Evolutionary conservation across 2,113 vertebrate species (phyloP).

Genomic region (Cyanistes caeruleus): DNA sequence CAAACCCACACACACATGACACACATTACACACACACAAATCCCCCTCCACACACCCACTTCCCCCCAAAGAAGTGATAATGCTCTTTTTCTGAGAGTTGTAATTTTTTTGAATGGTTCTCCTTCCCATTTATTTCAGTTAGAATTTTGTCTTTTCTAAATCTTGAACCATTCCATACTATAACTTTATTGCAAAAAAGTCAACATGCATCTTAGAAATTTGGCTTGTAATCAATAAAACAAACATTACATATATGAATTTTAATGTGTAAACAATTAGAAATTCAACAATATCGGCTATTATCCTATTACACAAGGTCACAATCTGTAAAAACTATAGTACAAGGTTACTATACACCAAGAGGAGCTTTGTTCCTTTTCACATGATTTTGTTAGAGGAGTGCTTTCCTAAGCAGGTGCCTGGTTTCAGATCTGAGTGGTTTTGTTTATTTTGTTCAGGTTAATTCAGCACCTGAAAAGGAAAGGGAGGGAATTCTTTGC

Average conservation of each 20-base stretch:
- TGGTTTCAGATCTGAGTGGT: background rate
- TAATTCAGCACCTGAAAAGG: background rate
- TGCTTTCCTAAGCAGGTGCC: slow-evolving; percentile 12
- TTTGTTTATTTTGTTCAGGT: background rate
- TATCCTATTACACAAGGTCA: slow-evolving; percentile 90
- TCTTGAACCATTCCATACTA: slow-evolving; percentile 86
- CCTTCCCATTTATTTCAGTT: slow-evolving; percentile 76
- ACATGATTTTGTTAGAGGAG: slow-evolving; percentile 74
- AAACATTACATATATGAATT: slow-evolving; percentile 98
- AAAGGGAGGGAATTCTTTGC: background rate
- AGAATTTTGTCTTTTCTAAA: slow-evolving; percentile 62
- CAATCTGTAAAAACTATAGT: slow-evolving; percentile 90
- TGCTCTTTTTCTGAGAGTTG: slow-evolving; percentile 76
- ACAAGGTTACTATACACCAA: slow-evolving; percentile 84
- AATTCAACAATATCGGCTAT: slow-evolving; percentile 93
- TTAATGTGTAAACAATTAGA: slow-evolving; percentile 99
- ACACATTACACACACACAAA: background rate
- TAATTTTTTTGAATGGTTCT: slow-evolving; percentile 89
- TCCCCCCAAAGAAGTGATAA: slow-evolving; percentile 74
- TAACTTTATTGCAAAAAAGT: slow-evolving; percentile 97
- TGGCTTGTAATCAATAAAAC: slow-evolving; percentile 95
- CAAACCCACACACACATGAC: too few relatives aligned
- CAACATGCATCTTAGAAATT: slow-evolving; percentile 99
- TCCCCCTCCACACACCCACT: background rate
- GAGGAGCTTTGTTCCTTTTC: slow-evolving; percentile 79